Percentiles rank a stretch among this genome's conserved stretches.
phyloP scores from a whole-genome alignment of 2,113 vertebrate genomes.

The Onychostruthus taczanowskii region DNA sequence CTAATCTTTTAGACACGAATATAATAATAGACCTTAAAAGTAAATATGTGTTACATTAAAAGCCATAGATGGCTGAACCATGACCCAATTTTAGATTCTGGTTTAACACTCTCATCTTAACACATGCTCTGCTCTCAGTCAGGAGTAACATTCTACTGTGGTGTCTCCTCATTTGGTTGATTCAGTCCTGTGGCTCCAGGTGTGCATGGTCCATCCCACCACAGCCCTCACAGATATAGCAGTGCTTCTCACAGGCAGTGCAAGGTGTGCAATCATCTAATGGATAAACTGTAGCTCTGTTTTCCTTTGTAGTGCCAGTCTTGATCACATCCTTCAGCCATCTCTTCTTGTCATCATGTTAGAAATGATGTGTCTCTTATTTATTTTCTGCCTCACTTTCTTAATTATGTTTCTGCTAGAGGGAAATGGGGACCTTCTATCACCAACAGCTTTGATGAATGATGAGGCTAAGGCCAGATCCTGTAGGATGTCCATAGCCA shows the following conservation, averaged over 20 bases:
- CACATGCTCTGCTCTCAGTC: background rate
- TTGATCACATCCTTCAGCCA: background rate
- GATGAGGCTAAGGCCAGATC: background rate
- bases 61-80: background rate
- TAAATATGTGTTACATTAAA: background rate
- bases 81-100: background rate
- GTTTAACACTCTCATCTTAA: background rate
- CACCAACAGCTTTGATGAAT: background rate
- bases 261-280: background rate
- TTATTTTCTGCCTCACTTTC: background rate
- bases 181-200: background rate
- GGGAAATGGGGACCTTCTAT: background rate
- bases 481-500: background rate
- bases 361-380: background rate
- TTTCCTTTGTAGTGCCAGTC: background rate
- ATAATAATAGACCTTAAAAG: background rate
- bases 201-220: fast-evolving
- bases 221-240: fast-evolving
- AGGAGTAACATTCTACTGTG: fast-evolving
- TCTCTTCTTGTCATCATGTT: background rate
- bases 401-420: background rate
- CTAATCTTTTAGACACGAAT: background rate
- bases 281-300: background rate
- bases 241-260: too few species aligned
- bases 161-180: background rate